A percentile compares a stretch with the other conserved stretches of the same genome.
phyloP scores from a whole-genome alignment of 2,797 vertebrate genomes.

The Esox masquinongy region DNA sequence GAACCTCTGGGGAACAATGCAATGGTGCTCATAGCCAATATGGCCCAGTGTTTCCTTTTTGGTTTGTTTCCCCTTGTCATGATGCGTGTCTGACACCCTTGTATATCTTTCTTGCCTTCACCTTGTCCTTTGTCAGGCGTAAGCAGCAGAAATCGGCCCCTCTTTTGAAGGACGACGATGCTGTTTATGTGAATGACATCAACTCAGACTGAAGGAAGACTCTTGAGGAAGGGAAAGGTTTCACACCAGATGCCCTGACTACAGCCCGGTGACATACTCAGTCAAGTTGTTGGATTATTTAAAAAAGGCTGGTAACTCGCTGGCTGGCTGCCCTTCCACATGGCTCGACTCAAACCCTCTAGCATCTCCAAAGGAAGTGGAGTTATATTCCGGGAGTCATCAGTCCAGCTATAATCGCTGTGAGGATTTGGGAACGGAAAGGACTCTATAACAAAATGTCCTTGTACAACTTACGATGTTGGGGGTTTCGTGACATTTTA shows the following conservation, averaged over 20 bases:
- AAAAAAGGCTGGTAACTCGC: too few species aligned
- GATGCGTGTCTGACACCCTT: too few species aligned
- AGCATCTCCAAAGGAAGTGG: too few species aligned
- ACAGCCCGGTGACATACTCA: not conserved
- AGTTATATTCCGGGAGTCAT: too few species aligned
- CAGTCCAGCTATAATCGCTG: conserved; percentile 11
- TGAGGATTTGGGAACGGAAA: conserved; percentile 28
- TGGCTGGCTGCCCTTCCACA: too few species aligned
- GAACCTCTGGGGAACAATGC: too few species aligned
- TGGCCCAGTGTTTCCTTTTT: too few species aligned
- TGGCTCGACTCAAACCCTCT: too few species aligned
- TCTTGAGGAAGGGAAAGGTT: too few species aligned
- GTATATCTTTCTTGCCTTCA: not conserved
- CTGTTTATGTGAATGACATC: conserved; percentile 74
- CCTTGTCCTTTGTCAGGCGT: conserved; percentile 69
- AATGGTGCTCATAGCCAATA: too few species aligned
- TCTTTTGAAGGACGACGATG: conserved; percentile 69
- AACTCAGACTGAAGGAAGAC: conserved; percentile 75
- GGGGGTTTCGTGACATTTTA: conserved; percentile 39
- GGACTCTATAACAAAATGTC: conserved; percentile 48
- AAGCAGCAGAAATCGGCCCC: conserved; percentile 84
- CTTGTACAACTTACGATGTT: conserved; percentile 24
- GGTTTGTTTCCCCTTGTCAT: too few species aligned
- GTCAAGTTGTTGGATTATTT: not conserved
- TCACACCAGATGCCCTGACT: not conserved